phyloP scores from a whole-genome alignment of 2,888 invertebrate species.

The Conops quadrifasciatus region DNA sequence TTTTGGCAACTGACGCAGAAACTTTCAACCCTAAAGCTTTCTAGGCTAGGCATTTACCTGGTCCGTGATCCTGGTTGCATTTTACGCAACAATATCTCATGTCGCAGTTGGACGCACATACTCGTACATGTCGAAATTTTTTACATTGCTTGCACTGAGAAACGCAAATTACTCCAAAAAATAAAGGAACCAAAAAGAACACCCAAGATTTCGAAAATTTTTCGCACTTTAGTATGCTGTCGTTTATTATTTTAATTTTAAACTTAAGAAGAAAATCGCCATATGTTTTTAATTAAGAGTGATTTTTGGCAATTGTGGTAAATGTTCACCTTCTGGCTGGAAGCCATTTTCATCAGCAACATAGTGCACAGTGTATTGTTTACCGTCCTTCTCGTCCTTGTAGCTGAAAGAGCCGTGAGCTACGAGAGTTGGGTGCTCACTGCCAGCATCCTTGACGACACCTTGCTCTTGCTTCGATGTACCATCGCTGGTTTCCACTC shows the following conservation, averaged over 20 bases:
- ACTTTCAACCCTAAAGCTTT: no score
- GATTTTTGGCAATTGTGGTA: conserved; percentile 51
- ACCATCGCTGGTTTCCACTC: conserved; percentile 41
- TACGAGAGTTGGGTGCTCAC: conserved; percentile 45
- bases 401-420: conserved; percentile 48
- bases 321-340: conserved; percentile 64
- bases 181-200: no score
- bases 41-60: no score
- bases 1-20: no score
- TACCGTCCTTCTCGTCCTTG: conserved; percentile 66
- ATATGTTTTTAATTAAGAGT: background rate
- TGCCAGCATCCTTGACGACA: conserved; percentile 42
- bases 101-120: no score
- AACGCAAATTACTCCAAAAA: no score
- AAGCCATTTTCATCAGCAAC: conserved; percentile 64
- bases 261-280: background rate
- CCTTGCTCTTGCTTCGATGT: conserved; percentile 26
- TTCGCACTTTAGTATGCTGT: conserved; percentile 25
- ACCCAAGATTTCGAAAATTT: background rate
- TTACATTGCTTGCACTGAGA: no score
- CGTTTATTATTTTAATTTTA: conserved; percentile 6
- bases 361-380: conserved; percentile 67
- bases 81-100: no score
- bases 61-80: no score
- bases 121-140: no score